Conservation (phyloP, 2,113 vertebrate species). For the Salvator merianae region DNA sequence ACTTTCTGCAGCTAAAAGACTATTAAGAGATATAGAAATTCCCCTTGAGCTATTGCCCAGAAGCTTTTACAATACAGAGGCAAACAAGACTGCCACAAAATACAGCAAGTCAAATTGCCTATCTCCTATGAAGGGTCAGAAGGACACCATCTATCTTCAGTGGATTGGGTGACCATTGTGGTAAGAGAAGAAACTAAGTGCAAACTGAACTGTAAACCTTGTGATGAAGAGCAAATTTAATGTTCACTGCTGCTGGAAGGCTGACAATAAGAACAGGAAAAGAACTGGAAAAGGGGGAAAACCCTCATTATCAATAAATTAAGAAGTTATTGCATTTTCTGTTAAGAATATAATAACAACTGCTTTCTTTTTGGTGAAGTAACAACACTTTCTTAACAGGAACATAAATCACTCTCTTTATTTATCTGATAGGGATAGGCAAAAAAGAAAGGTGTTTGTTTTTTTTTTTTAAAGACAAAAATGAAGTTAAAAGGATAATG, state of each 20-base stretch:
- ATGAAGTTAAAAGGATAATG: no score
- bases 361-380: neutral
- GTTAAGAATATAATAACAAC: neutral
- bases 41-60: neutral
- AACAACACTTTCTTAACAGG: neutral
- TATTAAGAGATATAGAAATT: neutral
- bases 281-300: neutral
- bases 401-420: no score
- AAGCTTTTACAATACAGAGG: neutral
- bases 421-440: no score
- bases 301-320: neutral
- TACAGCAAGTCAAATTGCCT: neutral
- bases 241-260: neutral
- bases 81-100: neutral
- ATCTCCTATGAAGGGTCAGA: conserved; percentile 4
- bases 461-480: no score
- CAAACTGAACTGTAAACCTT: neutral
- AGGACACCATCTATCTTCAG: neutral
- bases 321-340: neutral
- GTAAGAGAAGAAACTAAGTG: neutral
- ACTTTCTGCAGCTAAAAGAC: neutral
- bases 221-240: neutral
- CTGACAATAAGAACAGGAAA: neutral
- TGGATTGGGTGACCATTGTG: neutral
- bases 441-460: no score